These are phyloP conservation scores for Sylvicapra grimmia DNA, from an alignment of 2,113 vertebrate genomes.

Conservation along the genomic window DNA sequence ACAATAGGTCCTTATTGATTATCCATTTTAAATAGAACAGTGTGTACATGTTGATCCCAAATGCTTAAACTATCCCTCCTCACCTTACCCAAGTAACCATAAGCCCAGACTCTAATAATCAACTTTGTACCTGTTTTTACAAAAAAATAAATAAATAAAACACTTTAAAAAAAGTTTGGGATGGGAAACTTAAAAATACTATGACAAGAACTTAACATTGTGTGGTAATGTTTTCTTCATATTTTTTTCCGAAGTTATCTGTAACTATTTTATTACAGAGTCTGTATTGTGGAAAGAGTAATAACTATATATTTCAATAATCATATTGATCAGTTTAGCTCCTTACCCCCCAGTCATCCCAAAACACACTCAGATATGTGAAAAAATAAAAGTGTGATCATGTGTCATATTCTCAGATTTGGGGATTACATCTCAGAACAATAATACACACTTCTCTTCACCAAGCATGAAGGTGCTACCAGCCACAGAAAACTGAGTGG, in stretches of 20 bases:
- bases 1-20: neutral
- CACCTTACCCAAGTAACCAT: neutral
- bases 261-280: neutral
- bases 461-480: neutral
- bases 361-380: neutral
- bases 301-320: neutral
- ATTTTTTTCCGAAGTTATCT: neutral
- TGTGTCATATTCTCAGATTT: neutral
- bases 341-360: neutral
- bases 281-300: neutral
- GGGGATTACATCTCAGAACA: neutral
- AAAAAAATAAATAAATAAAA: too few species aligned
- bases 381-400: neutral
- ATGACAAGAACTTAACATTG: neutral
- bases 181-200: neutral
- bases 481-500: neutral
- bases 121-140: neutral
- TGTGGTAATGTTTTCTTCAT: neutral
- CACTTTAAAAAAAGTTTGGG: neutral
- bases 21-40: neutral
- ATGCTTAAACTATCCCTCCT: neutral
- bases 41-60: neutral
- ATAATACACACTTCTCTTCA: neutral
- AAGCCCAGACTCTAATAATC: neutral
- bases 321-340: neutral